Base-by-base conservation (phyloP, 1,140 invertebrate species). In the Neotoxoptera formosana region DNA sequence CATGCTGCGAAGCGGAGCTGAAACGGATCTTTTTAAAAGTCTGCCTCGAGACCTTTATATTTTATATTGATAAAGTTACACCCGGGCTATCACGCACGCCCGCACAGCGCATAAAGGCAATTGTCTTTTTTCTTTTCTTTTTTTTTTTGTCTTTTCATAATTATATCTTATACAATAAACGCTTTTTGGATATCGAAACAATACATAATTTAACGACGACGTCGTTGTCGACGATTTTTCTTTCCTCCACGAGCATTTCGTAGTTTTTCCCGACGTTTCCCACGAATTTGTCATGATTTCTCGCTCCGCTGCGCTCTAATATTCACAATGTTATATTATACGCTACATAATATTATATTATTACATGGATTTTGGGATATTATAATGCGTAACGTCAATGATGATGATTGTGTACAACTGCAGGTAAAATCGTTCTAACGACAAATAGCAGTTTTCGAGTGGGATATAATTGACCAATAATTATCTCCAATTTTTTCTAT, bases 41-140 rank as follows among this genome's bases (percentile, higher is more conserved):
- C 34, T 3, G 88, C 36, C 21, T 7, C 34, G 6, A 56, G 48
- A 88, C 86, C 30, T 48, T 88, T 88, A 86, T 86, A 86, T 48
- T 53, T 53, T 88, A 48, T 56, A 89, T 89, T 56, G 51, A 89
- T 89, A 89, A 89, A 88, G 86, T 88, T 88, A 88, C 45, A 48
- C 45, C 30, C 86, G 30, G 41, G 4, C 86, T 4, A 41, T 41
- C 83, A 45, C 41, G 23, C 41, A 45, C 41, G n/a, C 60, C 30
- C 9, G 83, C 30, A 51, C 4, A 4, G 21, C 14, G 8, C n/a
- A 87, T 34, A 87, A 36, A 87, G 25, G 60, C 60, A 76, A 76
- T 67, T n/a, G 60, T n/a, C 60, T 11, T 67, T 67, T 76, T 76
- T n/a, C 17, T n/a, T 11, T 86, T 86, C 60, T 11, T 67, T 67